These are phyloP conservation scores for Chiridota heheva DNA, from an alignment of 35 echinoderm and acorn worm species.

Conservation along the genomic window DNA sequence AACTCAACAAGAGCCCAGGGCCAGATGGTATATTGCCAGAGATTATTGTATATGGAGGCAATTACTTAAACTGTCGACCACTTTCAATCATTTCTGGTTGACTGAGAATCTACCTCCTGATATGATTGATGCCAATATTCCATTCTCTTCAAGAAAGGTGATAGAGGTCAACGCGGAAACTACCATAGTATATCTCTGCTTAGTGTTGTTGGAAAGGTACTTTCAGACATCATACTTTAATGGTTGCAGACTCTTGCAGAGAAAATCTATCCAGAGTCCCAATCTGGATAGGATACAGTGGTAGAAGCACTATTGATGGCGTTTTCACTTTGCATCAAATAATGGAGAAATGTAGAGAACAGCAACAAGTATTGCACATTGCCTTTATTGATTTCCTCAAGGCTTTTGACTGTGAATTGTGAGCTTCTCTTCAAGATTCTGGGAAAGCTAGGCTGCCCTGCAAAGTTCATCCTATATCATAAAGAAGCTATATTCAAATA, in stretches of 20 bases:
- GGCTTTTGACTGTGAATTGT: slow-evolving; percentile 24
- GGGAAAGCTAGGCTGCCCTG: slow-evolving; percentile 12
- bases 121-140: no score
- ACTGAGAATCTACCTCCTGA: no score
- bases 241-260: background rate
- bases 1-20: background rate
- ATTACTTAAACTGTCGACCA: background rate
- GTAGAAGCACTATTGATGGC: slow-evolving; percentile 21
- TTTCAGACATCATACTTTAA: no score
- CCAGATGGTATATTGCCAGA: background rate
- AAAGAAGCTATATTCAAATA: background rate
- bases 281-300: background rate
- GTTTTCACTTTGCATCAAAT: slow-evolving; percentile 13
- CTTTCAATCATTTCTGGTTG: no score
- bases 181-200: background rate
- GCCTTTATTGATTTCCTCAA: slow-evolving; percentile 42
- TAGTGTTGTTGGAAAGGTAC: background rate
- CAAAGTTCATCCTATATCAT: slow-evolving; percentile 29
- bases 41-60: background rate
- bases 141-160: no score
- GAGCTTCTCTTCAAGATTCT: slow-evolving; percentile 14
- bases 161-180: no score
- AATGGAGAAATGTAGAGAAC: slow-evolving; percentile 23
- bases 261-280: background rate
- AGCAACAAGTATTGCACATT: slow-evolving; percentile 18